phyloP scores from a whole-genome alignment of 2,888 invertebrate species.

The Phoronis australis region DNA sequence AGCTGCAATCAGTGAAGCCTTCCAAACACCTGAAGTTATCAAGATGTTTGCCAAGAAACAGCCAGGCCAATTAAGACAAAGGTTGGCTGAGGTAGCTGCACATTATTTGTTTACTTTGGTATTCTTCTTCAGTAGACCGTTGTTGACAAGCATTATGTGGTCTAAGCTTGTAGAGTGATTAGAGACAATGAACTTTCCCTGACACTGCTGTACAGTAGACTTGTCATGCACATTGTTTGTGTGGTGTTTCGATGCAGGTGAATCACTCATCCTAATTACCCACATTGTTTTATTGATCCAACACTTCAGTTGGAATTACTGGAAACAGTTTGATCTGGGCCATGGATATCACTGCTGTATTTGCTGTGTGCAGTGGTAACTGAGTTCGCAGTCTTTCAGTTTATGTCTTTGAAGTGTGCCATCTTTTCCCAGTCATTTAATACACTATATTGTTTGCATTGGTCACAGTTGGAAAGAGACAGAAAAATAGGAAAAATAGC shows the following conservation, averaged over 20 bases:
- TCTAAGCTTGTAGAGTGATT: not conserved
- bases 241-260: too few relatives aligned
- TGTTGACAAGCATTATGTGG: not conserved
- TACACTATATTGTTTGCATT: too few relatives aligned
- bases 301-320: too few relatives aligned
- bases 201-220: not conserved
- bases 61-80: conserved; percentile 62
- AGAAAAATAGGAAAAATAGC: conserved; percentile 61
- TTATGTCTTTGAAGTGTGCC: too few relatives aligned
- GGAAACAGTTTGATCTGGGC: too few relatives aligned
- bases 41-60: conserved; percentile 68
- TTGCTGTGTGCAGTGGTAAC: too few relatives aligned
- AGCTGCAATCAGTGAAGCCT: conserved; percentile 69
- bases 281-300: too few relatives aligned
- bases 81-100: conserved; percentile 58
- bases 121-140: not conserved
- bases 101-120: not conserved
- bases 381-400: too few relatives aligned
- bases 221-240: not conserved
- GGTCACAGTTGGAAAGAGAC: conserved; percentile 59
- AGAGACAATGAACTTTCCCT: not conserved
- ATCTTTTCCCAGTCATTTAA: too few relatives aligned
- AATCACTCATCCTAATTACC: too few relatives aligned
- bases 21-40: conserved; percentile 71
- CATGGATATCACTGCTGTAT: too few relatives aligned